A percentile compares a stretch with the other conserved stretches of the same genome.
Evolutionary conservation across 2,888 invertebrate genomes (phyloP).

Genomic region (Lepidochitona cinerea): DNA sequence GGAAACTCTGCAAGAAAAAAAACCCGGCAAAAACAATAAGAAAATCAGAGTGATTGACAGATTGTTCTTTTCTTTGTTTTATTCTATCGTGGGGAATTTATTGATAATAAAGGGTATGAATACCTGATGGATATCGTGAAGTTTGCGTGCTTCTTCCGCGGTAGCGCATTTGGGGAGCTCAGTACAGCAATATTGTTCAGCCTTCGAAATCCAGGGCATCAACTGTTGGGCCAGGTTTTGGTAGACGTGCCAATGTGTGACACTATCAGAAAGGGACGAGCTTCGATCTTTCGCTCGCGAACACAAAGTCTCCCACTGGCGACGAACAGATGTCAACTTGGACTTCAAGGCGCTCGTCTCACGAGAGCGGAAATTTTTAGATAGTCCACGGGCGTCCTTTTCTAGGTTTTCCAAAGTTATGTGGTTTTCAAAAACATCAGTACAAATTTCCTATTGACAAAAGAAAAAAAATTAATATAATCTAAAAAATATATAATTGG

Average conservation of each 20-base stretch:
- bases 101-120: too few species aligned
- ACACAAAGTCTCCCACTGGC: conserved; percentile 83
- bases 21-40: too few species aligned
- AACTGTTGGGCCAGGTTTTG: conserved; percentile 83
- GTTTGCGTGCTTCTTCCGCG: conserved; percentile 80
- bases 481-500: too few species aligned
- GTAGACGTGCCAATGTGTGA: conserved; percentile 88
- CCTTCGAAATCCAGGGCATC: conserved; percentile 90
- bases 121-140: conserved; percentile 75
- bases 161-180: conserved; percentile 83
- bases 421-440: conserved; percentile 83
- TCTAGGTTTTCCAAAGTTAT: conserved; percentile 81
- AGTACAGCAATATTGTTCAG: conserved; percentile 84
- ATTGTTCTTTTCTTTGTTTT: too few species aligned
- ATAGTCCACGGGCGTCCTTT: conserved; percentile 83
- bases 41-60: too few species aligned
- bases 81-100: too few species aligned
- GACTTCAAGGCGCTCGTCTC: conserved; percentile 82
- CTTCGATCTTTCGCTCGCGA: conserved; percentile 83
- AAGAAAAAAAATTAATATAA: neutral
- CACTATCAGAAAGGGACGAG: conserved; percentile 81
- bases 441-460: conserved; percentile 78
- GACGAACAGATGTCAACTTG: conserved; percentile 83
- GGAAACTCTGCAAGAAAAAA: conserved; percentile 75
- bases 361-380: conserved; percentile 72